These are phyloP conservation scores for Lethocerus indicus DNA, from an alignment of 1,140 invertebrate genomes.

Conservation along the genomic window DNA sequence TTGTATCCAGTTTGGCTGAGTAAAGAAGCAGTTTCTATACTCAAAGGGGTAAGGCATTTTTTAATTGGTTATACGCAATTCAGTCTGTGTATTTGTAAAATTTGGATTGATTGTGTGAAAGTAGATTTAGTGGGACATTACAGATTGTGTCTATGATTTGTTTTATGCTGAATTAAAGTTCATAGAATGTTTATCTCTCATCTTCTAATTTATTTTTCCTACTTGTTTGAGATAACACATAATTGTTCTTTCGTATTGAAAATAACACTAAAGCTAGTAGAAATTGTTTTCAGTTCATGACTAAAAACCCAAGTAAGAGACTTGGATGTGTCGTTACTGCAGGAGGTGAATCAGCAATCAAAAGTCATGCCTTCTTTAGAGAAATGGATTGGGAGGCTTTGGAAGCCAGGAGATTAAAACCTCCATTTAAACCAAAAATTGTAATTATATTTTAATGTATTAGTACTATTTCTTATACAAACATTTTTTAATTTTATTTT, in stretches of 20 bases:
- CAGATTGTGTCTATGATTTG: too few species aligned
- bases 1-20: slow-evolving; percentile 95
- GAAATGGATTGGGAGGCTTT: slow-evolving; percentile 94
- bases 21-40: slow-evolving; percentile 89
- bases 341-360: slow-evolving; percentile 70
- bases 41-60: slow-evolving; percentile 70
- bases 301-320: slow-evolving; percentile 87
- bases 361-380: slow-evolving; percentile 86
- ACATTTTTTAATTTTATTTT: too few species aligned
- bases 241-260: too few species aligned
- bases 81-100: too few species aligned
- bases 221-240: neutral
- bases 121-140: too few species aligned
- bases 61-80: too few species aligned
- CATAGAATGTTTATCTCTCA: neutral
- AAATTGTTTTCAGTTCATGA: slow-evolving; percentile 68
- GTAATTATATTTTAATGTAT: too few species aligned
- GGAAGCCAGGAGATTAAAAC: slow-evolving; percentile 76
- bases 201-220: neutral
- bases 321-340: slow-evolving; percentile 72
- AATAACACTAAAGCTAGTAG: neutral
- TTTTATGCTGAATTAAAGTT: too few species aligned
- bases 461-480: too few species aligned
- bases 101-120: too few species aligned
- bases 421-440: slow-evolving; percentile 96